Evolutionary conservation across 2,113 vertebrate species (phyloP).

Genomic region (Zosterops hypoxanthus): DNA sequence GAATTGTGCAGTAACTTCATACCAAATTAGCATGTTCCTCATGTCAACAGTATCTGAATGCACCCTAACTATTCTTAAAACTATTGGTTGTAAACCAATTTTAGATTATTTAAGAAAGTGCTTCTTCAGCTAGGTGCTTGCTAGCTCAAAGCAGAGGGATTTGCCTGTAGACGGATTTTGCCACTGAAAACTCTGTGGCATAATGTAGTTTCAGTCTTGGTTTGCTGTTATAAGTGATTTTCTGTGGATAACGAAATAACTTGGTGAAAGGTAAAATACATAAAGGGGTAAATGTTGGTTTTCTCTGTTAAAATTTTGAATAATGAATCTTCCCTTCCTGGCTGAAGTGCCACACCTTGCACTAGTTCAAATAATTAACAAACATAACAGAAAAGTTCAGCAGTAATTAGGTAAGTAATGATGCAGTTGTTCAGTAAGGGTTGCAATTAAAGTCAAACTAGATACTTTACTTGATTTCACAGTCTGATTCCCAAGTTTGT

Average conservation of each 20-base stretch:
- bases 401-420: background rate
- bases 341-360: background rate
- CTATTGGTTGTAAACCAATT: background rate
- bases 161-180: background rate
- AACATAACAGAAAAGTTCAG: background rate
- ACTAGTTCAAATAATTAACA: background rate
- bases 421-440: background rate
- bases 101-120: background rate
- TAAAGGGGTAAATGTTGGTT: background rate
- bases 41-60: background rate
- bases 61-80: background rate
- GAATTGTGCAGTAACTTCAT: background rate
- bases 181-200: background rate
- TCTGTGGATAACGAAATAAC: background rate
- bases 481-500: fast-evolving
- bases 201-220: background rate
- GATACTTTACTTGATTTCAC: background rate
- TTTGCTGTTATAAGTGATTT: background rate
- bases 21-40: background rate
- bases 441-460: background rate
- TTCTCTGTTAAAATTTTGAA: background rate
- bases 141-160: background rate
- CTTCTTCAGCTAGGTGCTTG: background rate
- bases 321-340: background rate
- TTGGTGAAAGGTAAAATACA: background rate